These are phyloP conservation scores for Labeo catla DNA, from an alignment of 2,113 vertebrate species.

Conservation along the genomic window DNA sequence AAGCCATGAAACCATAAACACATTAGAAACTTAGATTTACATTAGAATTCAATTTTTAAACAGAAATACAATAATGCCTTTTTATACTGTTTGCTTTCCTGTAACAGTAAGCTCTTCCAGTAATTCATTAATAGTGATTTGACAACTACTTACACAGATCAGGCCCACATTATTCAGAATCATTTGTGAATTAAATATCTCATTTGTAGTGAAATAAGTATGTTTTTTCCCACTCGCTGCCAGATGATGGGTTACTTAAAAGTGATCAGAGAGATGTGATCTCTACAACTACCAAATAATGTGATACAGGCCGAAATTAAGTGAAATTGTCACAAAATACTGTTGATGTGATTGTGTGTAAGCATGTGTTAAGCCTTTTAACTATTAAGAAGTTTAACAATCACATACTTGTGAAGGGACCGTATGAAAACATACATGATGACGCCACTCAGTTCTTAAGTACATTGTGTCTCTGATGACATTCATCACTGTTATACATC, in stretches of 20 bases:
- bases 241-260: background rate
- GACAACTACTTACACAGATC: background rate
- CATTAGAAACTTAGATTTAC: conserved; percentile 13
- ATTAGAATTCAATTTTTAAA: background rate
- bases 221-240: background rate
- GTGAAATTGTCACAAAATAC: background rate
- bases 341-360: conserved; percentile 23
- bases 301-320: background rate
- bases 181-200: conserved; percentile 6
- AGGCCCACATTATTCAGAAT: background rate
- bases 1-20: background rate
- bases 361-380: background rate
- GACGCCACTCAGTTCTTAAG: background rate
- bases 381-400: background rate
- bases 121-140: background rate
- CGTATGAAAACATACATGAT: conserved; percentile 3
- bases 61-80: background rate
- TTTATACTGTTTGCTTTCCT: background rate
- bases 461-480: background rate
- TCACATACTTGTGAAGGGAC: background rate
- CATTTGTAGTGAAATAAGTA: background rate
- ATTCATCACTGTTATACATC: conserved; percentile 70
- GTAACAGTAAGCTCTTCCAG: background rate
- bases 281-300: background rate
- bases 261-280: background rate